phyloP scores from a whole-genome alignment of 1,140 invertebrate genomes.

The Phortica variegata region DNA sequence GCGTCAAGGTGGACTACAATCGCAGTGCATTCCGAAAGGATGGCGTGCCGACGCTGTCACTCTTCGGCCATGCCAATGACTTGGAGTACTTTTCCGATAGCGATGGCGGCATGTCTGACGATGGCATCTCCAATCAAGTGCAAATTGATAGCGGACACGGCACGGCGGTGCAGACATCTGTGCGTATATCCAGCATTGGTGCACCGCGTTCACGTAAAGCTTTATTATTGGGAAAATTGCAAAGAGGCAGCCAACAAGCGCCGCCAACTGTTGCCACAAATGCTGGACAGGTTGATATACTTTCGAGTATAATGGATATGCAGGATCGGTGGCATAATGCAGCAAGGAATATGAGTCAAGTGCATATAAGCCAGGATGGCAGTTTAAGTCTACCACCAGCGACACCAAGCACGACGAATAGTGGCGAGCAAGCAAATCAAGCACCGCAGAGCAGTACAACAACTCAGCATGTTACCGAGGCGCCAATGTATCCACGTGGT shows the following conservation, averaged over 20 bases:
- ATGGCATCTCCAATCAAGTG: conserved; percentile 4
- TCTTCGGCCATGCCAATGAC: conserved; percentile 64
- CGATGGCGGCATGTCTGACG: conserved; percentile 22
- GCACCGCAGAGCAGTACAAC: neutral
- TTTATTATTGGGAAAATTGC: conserved; percentile 30
- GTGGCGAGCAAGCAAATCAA: conserved; percentile 19
- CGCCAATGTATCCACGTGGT: conserved; percentile 64
- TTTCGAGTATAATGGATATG: conserved; percentile 73
- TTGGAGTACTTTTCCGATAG: conserved; percentile 65
- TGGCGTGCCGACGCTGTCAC: conserved; percentile 54
- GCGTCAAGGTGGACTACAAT: conserved; percentile 40
- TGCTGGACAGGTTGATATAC: conserved; percentile 60
- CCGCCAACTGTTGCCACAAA: conserved; percentile 4
- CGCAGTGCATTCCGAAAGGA: conserved; percentile 30
- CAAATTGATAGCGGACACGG: conserved; percentile 24
- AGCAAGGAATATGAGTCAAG: conserved; percentile 35
- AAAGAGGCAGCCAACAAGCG: conserved; percentile 8
- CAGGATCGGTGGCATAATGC: conserved; percentile 72
- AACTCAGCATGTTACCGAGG: conserved; percentile 57
- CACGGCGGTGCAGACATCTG: conserved; percentile 51
- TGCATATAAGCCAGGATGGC: conserved; percentile 45
- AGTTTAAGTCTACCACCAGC: conserved; percentile 39
- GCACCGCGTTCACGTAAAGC: conserved; percentile 32
- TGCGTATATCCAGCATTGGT: conserved; percentile 35
- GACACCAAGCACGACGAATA: conserved; percentile 18